Conservation (phyloP, 2,888 invertebrate genomes). For the Patella caerulea region DNA sequence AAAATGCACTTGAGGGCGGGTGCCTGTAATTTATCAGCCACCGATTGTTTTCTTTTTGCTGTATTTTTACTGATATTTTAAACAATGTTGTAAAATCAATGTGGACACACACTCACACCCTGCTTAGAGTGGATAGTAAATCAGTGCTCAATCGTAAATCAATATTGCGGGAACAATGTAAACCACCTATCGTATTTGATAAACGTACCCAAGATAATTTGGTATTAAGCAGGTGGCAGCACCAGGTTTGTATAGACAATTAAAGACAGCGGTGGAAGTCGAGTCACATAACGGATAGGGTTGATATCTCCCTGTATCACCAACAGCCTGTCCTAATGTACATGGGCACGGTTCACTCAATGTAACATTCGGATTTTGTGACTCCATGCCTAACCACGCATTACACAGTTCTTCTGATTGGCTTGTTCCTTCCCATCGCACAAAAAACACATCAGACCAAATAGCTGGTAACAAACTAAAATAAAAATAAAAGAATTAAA, state of each 20-base stretch:
- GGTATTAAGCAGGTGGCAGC: slow-evolving; percentile 33
- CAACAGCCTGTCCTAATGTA: slow-evolving; percentile 47
- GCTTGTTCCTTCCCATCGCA: slow-evolving; percentile 36
- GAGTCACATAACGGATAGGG: slow-evolving; percentile 52
- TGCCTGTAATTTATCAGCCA: no score
- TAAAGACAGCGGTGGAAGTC: neutral
- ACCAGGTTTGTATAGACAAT: slow-evolving; percentile 32
- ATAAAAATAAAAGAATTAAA: no score
- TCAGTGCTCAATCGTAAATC: no score
- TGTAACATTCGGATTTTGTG: neutral
- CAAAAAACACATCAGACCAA: slow-evolving; percentile 63
- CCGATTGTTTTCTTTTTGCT: no score
- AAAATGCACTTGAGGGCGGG: no score
- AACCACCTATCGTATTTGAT: neutral
- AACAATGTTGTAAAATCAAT: no score
- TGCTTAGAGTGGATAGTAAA: no score
- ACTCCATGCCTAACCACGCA: slow-evolving; percentile 45
- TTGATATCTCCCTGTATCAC: slow-evolving; percentile 55
- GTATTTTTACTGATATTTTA: no score
- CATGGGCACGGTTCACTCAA: slow-evolving; percentile 51
- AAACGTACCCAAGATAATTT: slow-evolving; percentile 32
- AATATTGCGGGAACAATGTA: neutral
- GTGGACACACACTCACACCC: no score
- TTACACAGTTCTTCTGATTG: slow-evolving; percentile 48
- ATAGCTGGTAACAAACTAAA: slow-evolving; percentile 28